A percentile compares a stretch with the other conserved stretches of the same genome.
Evolutionary conservation across 2,797 vertebrate genomes (phyloP).

Genomic region (Meriones psammophilus): DNA sequence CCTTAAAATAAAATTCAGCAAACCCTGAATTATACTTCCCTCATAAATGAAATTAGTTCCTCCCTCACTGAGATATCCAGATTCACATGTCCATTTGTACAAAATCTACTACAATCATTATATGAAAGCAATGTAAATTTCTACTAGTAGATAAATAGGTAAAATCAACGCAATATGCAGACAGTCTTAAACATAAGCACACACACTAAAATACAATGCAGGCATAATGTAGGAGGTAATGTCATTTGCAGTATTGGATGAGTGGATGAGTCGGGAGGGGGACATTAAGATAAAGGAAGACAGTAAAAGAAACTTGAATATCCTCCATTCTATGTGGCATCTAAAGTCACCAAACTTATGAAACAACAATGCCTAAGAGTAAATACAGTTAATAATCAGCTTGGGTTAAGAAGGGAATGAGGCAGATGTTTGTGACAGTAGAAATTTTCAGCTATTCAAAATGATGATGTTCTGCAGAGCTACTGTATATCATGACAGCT

Average conservation of each 20-base stretch:
- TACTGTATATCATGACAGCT: not conserved
- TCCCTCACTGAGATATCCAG: not conserved
- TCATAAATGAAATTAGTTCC: not conserved
- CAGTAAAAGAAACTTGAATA: not conserved
- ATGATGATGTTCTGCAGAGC: not conserved
- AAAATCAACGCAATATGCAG: not conserved
- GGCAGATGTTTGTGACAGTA: not conserved
- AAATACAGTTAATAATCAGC: not conserved
- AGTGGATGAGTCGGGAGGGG: not conserved
- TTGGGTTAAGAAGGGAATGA: rapidly evolving
- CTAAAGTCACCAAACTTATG: not conserved
- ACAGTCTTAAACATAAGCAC: not conserved
- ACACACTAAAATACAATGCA: not conserved
- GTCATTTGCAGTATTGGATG: not conserved
- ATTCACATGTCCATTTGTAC: not conserved
- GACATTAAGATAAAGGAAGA: not conserved
- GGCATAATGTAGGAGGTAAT: not conserved
- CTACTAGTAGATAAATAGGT: not conserved
- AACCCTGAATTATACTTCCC: not conserved
- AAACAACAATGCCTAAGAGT: not conserved
- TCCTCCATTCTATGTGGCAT: not conserved
- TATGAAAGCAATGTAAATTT: not conserved
- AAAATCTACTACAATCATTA: not conserved
- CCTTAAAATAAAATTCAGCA: not conserved
- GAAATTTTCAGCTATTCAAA: not conserved